Evolutionary conservation across 2,888 invertebrate genomes (phyloP).

Genomic region (Dinocampus coccinellae): DNA sequence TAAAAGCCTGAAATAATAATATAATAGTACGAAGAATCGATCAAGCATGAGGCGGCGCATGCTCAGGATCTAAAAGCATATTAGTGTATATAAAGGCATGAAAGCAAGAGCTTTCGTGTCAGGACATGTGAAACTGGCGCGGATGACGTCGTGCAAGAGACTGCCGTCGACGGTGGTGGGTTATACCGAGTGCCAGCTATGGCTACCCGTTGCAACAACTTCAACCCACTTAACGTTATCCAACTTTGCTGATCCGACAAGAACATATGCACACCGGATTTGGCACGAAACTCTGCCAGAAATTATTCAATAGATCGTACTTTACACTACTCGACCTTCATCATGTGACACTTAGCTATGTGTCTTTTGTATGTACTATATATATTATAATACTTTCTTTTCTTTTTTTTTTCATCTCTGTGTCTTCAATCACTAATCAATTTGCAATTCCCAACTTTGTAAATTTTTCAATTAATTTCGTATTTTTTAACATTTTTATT

Average conservation of each 20-base stretch:
- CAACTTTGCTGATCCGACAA: slow-evolving; percentile 39
- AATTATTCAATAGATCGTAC: slow-evolving; percentile 39
- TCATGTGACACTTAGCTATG: slow-evolving; percentile 33
- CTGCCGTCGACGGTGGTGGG: slow-evolving; percentile 21
- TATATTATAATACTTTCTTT: too few relatives aligned
- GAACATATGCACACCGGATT: slow-evolving; percentile 39
- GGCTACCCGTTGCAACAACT: slow-evolving; percentile 40
- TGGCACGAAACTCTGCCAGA: slow-evolving; percentile 38
- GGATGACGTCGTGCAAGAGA: slow-evolving; percentile 30
- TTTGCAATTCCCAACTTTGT: background rate
- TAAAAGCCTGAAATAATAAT: background rate
- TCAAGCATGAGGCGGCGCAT: slow-evolving; percentile 22
- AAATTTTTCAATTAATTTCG: background rate
- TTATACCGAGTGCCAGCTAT: background rate
- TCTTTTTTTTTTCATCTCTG: too few relatives aligned
- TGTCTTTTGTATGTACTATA: slow-evolving; percentile 22
- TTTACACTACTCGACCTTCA: slow-evolving; percentile 35
- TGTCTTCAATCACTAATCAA: too few relatives aligned
- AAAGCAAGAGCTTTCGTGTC: slow-evolving; percentile 33
- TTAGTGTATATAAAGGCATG: slow-evolving; percentile 21
- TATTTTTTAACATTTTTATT: background rate
- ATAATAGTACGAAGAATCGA: slow-evolving; percentile 3
- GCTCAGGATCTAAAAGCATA: slow-evolving; percentile 21
- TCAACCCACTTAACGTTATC: slow-evolving; percentile 39
- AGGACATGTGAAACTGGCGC: slow-evolving; percentile 25